Evolutionary conservation across 2,888 invertebrate genomes (phyloP), one percentile per base, ranked within the genome.

Genomic region (Lomographa bimaculata): DNA sequence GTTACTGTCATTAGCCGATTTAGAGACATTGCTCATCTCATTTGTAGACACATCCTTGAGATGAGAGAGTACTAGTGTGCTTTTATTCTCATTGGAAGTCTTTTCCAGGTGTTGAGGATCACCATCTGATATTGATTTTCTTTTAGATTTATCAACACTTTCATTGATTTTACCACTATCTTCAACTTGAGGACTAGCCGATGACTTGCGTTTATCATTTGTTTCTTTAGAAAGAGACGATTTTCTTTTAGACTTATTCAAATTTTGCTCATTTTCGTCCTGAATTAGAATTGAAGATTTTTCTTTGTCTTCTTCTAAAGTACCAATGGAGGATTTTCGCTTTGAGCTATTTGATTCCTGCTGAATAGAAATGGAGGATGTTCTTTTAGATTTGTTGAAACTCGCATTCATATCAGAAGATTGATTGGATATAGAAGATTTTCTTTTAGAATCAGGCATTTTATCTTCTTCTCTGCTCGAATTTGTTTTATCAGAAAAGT

Each of bases 51-150:
- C 27, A 46, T 84, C 79, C 64, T 78, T 81, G n/a, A 79, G 47
- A 57, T 80, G 72, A 30, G 85, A 79, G 30, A 82, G 47, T 25
- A 82, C 65, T 18, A 83, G 57, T 7, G 80, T 85, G 48, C 71
- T 83, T 60, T 75, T 80, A 43, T 68, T 77, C 60, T 71, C 77
- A 50, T 63, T 67, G 5, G 26, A 46, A 46, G 58, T 58, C 45
- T 63, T 68, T 29, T 73, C 69, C 16, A 60, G 10, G 37, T 54
- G 60, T 44, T 62, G 57, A 23, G 51, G 51, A n/a, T 60, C 48
- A 11, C 58, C 60, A 16, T 60, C 37, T 7, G 50, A 52, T 9
- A 47, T 14, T 5, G 64, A 63, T 12, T 64, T 71, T 33, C 56
- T 61, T 48, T 57, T 65, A 5, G 68, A 64, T 42, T 62, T 67